These are phyloP conservation scores for Cylloceria caligata DNA, from an alignment of 2,888 invertebrate species.

Conservation along the genomic window DNA sequence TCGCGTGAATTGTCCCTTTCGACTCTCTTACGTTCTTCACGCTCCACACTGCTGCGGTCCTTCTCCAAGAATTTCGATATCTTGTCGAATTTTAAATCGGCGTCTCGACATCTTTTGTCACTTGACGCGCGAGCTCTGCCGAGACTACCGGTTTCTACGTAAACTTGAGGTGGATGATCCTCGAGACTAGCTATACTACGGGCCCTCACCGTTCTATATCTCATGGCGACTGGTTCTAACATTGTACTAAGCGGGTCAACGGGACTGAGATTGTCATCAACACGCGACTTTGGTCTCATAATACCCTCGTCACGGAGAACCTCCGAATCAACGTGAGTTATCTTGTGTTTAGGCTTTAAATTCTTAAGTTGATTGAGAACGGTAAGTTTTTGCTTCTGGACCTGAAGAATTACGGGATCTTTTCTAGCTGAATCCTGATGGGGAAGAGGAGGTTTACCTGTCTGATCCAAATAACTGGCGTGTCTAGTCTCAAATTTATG, in stretches of 20 bases:
- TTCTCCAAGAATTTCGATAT: slow-evolving; percentile 76
- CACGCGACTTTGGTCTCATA: slow-evolving; percentile 83
- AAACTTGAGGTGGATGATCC: slow-evolving; percentile 74
- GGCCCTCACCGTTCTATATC: slow-evolving; percentile 76
- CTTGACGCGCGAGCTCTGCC: slow-evolving; percentile 76
- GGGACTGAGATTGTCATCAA: slow-evolving; percentile 82
- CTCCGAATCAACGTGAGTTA: slow-evolving; percentile 83
- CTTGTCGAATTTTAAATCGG: slow-evolving; percentile 75
- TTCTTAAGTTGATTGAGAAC: slow-evolving; percentile 81
- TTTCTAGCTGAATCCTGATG: slow-evolving; percentile 78
- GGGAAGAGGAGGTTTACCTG: slow-evolving; percentile 69
- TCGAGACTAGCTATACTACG: slow-evolving; percentile 82
- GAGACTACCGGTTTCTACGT: slow-evolving; percentile 82
- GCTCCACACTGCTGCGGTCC: slow-evolving; percentile 74
- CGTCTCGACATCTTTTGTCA: slow-evolving; percentile 76
- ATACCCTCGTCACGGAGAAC: slow-evolving; percentile 82
- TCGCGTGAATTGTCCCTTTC: slow-evolving; percentile 78
- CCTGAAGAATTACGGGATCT: slow-evolving; percentile 81
- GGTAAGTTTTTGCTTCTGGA: slow-evolving; percentile 80
- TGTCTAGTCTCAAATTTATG: slow-evolving; percentile 79
- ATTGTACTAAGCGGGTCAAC: slow-evolving; percentile 74
- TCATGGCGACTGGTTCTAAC: slow-evolving; percentile 67
- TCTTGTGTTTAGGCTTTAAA: slow-evolving; percentile 81
- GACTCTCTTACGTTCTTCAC: slow-evolving; percentile 78
- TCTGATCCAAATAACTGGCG: slow-evolving; percentile 76